Evolutionary conservation across 2,888 invertebrate species (phyloP), one percentile per base, ranked within the genome.

Genomic region (Phymatocera aterrima): DNA sequence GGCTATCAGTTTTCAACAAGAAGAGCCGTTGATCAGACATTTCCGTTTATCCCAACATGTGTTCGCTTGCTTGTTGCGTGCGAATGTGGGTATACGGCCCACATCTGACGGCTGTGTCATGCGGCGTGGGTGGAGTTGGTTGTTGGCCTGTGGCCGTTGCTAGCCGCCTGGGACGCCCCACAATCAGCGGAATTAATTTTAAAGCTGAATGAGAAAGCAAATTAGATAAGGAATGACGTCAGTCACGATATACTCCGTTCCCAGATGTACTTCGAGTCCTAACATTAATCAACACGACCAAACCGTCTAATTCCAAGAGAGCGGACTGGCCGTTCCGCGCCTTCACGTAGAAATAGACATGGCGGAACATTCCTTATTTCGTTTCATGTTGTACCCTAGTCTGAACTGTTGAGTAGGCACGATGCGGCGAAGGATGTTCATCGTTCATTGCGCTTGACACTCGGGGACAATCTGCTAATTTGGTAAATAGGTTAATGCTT

Each of bases 181-280:
- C 68, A 68, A 68, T 68, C 68, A 68, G 68, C 43, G 68, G 68
- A 68, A 68, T 68, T 68, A 68, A 46, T 68, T 68, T 68, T 68
- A 68, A 68, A 68, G 28, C 68, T 68, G n/a, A 24, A 68, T 28
- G 43, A 68, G 68, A 68, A 43, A 68, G 68, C 46, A 46, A 68
- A 68, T 68, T 68, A 68, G 46, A 68, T 43, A 43, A 68, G 43
- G 46, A 24, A 46, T 68, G 68, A 68, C 68, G 68, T 68, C 68
- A 68, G 21, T 37, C 43, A 21, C 68, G 68, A 24, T 43, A 68
- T 64, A 64, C 64, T 37, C 18, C 64, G 57, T 64, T 64, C 37
- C n/a, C 64, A 64, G 31, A 64, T 21, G 10, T 64, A 28, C 57
- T 28, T 1, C 37, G 18, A 64, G n/a, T 64, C 64, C 64, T 64